Evolutionary conservation across 2,113 vertebrate species (phyloP), one percentile per base, ranked within the genome.

Genomic region (Zonotrichia leucophrys): DNA sequence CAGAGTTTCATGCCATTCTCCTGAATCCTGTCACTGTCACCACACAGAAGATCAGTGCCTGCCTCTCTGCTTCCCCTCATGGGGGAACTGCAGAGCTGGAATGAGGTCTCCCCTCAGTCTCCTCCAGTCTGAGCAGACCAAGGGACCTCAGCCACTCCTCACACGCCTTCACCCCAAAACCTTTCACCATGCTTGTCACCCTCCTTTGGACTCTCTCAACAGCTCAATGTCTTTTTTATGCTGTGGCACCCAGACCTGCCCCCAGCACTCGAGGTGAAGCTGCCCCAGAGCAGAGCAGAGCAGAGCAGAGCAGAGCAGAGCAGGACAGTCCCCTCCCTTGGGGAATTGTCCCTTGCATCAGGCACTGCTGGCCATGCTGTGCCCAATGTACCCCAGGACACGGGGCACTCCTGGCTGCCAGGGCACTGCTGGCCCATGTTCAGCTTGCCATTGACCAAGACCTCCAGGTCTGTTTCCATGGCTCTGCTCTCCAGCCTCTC

Each of bases 371-470:
- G 23, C 24, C 49, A 49, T 39, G 46, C 60, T 74, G 28, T 2
- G 0, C 11, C 52, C 60, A 39, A 46, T 39, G 10, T 1, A 0
- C 44, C 52, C 8, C 44, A 46, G 77, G 46, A 33, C 37, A 37
- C 0, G 0, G 3, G 44, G 4, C 63, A 18, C 31, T 52, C 53
- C 73, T 87, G 55, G 46, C 46, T 82, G 20, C n/a, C 60, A n/a
- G 37, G 11, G n/a, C 60, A 53, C 69, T 82, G 52, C 28, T n/a
- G 46, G 7, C 4, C 60, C 28, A 4, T 2, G 0, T 8, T 52
- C 46, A 60, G 0, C 12, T 46, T 25, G 9, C 0, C 28, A 30
- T 5, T 0, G 1, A n/a, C 12, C 44, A 17, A 15, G 33, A 59
- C 0, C 1, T 10, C 4, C 19, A n/a, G 7, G 11, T 12, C 28